Conservation (phyloP, 2,797 vertebrate genomes). For the Macropus fuliginosus region DNA sequence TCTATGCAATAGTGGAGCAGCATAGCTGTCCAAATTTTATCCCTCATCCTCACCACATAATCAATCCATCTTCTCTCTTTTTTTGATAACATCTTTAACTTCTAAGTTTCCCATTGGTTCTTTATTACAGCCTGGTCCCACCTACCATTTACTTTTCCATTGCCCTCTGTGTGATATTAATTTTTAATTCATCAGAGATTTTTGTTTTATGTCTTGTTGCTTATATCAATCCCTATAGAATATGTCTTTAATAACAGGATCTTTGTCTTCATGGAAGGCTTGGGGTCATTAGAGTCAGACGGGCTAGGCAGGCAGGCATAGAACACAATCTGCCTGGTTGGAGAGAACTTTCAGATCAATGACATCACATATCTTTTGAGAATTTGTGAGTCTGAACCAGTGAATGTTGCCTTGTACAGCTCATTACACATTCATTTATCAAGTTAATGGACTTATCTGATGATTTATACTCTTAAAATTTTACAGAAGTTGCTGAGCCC, state of each 20-base stretch:
- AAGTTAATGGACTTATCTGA: conserved; percentile 66
- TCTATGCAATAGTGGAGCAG: not conserved
- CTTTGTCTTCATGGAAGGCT: not conserved
- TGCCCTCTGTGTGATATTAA: not conserved
- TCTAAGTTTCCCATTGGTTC: not conserved
- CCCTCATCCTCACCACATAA: not conserved
- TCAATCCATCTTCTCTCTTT: not conserved
- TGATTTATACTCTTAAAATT: conserved; percentile 70
- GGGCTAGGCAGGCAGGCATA: not conserved
- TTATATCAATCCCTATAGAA: conserved; percentile 34
- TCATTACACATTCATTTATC: conserved; percentile 62
- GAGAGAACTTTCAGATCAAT: not conserved
- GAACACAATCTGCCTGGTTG: not conserved
- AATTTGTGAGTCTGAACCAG: not conserved
- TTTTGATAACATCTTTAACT: not conserved
- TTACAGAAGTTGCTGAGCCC: conserved; percentile 66
- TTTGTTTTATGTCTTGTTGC: not conserved
- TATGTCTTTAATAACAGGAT: not conserved
- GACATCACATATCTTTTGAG: not conserved
- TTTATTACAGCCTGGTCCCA: not conserved
- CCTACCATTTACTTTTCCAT: not conserved
- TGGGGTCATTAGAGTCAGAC: not conserved
- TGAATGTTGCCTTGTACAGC: conserved; percentile 22
- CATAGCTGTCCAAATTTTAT: not conserved
- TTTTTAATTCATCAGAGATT: not conserved